Base-by-base conservation (phyloP, 2,888 invertebrate genomes). In the Pyralis farinalis region DNA sequence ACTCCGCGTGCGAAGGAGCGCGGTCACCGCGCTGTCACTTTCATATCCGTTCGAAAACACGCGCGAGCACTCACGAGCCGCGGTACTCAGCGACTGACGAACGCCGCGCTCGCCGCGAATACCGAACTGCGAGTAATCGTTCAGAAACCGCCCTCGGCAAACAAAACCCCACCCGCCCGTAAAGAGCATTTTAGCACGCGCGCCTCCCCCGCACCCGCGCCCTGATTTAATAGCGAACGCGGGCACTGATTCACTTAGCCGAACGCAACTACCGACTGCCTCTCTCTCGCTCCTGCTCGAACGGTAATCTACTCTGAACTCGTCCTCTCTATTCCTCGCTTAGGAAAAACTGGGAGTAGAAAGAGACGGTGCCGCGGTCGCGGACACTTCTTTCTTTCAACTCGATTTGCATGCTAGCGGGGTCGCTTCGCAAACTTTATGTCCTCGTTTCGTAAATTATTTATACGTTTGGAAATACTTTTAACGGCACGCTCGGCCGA, bases 231-330 rank as follows among this genome's bases (percentile, higher is more conserved):
- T 87, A 88, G 81, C 85, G 71, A 80, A 61, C 84, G 84, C 84
- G 85, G 87, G 87, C 88, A 86, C 87, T 87, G 88, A 88, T 88
- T 88, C 88, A 88, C 82, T 88, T 88, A 88, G 70, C 76, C 67
- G 84, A 86, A 86, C 86, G 83, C 85, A 82, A 82, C 86, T 79
- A 75, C 80, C 70, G 61, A 68, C 68, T 65, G 64, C 59, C 55
- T 75, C 84, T 77, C 77, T 64, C 76, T 85, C 83, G 50, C 74
- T 73, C 81, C 45, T 55, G 52, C 70, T 50, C 51, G 37, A 52
- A 58, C 55, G 47, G 43, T 62, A 61, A 61, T 55, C 60, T 49
- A 58, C 51, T 51, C 61, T 42, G 40, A 51, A 36, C 43, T 34
- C 45, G 47, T 56, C 54, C 49, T 70, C 74, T 56, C 58, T 50